A percentile compares a stretch with the other conserved stretches of the same genome.
phyloP scores from a whole-genome alignment of 2,797 vertebrate species.

The Lindbergichthys nudifrons region DNA sequence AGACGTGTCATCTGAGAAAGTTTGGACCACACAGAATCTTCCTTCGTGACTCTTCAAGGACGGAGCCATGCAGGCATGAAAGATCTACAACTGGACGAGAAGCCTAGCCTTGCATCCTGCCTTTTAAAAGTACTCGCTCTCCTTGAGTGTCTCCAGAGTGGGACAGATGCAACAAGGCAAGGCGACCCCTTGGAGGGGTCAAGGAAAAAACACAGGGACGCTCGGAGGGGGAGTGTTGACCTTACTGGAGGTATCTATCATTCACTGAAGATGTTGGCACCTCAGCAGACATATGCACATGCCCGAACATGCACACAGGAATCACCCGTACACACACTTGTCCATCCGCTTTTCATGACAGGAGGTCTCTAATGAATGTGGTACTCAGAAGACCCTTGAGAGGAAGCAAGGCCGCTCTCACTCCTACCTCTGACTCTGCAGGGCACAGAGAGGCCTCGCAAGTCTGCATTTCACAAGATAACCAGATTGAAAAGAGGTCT shows the following conservation, averaged over 20 bases:
- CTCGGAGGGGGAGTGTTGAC: conserved; percentile 45
- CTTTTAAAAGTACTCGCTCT: conserved; percentile 75
- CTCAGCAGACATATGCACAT: conserved; percentile 41
- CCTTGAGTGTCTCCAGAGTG: conserved; percentile 79
- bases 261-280: conserved; percentile 73
- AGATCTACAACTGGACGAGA: conserved; percentile 72
- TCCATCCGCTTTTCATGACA: conserved; percentile 57
- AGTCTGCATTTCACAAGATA: conserved; percentile 75
- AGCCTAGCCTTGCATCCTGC: conserved; percentile 72
- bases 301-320: conserved; percentile 30
- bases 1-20: conserved; percentile 60
- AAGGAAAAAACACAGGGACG: conserved; percentile 78
- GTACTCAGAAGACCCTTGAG: conserved; percentile 68
- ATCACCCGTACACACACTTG: conserved; percentile 35
- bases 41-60: conserved; percentile 77
- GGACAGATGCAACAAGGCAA: conserved; percentile 78
- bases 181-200: conserved; percentile 73
- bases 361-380: conserved; percentile 70
- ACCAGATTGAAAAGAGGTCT: conserved; percentile 66
- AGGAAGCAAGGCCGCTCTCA: conserved; percentile 70
- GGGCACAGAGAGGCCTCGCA: conserved; percentile 58
- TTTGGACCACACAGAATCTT: conserved; percentile 77
- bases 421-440: conserved; percentile 47
- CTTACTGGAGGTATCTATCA: conserved; percentile 73
- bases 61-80: conserved; percentile 66